phyloP scores from a whole-genome alignment of 2,113 vertebrate genomes.

The Nipponia nippon region DNA sequence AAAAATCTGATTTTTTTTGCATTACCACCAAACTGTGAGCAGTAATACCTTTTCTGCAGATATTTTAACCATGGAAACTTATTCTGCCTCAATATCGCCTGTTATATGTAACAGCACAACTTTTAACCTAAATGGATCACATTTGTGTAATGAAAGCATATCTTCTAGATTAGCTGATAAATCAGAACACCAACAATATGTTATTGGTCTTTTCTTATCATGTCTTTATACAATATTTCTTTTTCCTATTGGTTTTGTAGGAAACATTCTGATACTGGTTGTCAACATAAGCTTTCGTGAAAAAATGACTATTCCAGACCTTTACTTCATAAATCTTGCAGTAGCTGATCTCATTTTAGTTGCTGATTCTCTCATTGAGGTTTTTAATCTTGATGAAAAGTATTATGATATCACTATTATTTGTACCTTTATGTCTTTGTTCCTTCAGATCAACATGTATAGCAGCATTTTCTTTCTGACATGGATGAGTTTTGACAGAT shows the following conservation, averaged over 20 bases:
- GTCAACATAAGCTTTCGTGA: conserved; percentile 94
- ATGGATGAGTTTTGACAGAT: conserved; percentile 99
- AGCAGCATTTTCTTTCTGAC: conserved; percentile 99
- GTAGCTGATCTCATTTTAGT: conserved; percentile 93
- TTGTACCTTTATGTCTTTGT: conserved; percentile 97
- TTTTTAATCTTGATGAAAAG: conserved; percentile 94
- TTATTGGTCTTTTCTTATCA: conserved; percentile 89
- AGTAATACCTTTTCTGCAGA: neutral
- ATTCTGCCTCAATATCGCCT: conserved; percentile 61
- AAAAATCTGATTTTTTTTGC: neutral
- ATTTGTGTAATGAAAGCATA: conserved; percentile 66
- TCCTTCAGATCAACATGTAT: conserved; percentile 99
- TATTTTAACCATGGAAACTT: conserved; percentile 76
- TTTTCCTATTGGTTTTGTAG: conserved; percentile 95
- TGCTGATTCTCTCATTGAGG: conserved; percentile 95
- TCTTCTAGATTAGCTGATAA: conserved; percentile 59
- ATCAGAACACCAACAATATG: conserved; percentile 81
- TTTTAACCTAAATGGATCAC: conserved; percentile 69
- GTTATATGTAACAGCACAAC: conserved; percentile 75
- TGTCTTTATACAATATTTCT: conserved; percentile 94
- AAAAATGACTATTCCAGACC: conserved; percentile 97
- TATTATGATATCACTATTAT: conserved; percentile 94
- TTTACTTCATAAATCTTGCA: conserved; percentile 95
- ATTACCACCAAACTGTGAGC: neutral
- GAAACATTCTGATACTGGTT: conserved; percentile 93